These are phyloP conservation scores for Galleria mellonella DNA, from an alignment of 1,140 invertebrate genomes.

Conservation along the genomic window DNA sequence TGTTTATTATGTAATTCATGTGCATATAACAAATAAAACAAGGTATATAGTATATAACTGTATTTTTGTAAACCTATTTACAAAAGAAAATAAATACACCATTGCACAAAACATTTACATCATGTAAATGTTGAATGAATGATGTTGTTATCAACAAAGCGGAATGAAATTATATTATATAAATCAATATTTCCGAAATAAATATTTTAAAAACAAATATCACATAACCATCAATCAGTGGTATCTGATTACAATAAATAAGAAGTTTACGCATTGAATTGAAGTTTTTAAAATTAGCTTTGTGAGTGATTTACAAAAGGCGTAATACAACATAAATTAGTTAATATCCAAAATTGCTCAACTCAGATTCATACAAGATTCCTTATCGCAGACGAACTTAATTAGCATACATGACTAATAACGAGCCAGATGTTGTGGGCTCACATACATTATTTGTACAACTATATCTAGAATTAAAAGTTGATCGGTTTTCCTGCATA, in stretches of 20 bases:
- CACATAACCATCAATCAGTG: slow-evolving; percentile 4
- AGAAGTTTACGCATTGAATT: neutral
- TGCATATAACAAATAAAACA: neutral
- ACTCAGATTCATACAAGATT: slow-evolving; percentile 61
- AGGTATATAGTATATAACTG: slow-evolving; percentile 10
- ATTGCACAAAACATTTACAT: slow-evolving; percentile 45
- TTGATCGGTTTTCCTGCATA: slow-evolving; percentile 99
- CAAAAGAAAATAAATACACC: slow-evolving; percentile 55
- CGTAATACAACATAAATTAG: slow-evolving; percentile 10
- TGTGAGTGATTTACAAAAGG: slow-evolving; percentile 12
- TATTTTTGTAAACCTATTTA: slow-evolving; percentile 57
- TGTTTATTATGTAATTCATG: too few relatives aligned
- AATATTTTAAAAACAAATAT: slow-evolving; percentile 21
- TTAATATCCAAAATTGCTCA: slow-evolving; percentile 29
- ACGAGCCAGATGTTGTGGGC: slow-evolving; percentile 16
- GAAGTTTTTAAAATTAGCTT: neutral
- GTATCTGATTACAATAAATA: slow-evolving; percentile 6
- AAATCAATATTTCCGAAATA: slow-evolving; percentile 15
- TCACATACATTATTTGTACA: slow-evolving; percentile 24
- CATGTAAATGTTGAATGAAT: slow-evolving; percentile 33
- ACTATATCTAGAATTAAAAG: slow-evolving; percentile 77
- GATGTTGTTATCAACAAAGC: slow-evolving; percentile 13
- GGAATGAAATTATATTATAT: slow-evolving; percentile 25
- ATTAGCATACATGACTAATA: slow-evolving; percentile 12
- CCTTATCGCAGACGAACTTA: slow-evolving; percentile 25